Evolutionary conservation across 2,113 vertebrate genomes (phyloP).

Genomic region (Drymodes brunneopygia): DNA sequence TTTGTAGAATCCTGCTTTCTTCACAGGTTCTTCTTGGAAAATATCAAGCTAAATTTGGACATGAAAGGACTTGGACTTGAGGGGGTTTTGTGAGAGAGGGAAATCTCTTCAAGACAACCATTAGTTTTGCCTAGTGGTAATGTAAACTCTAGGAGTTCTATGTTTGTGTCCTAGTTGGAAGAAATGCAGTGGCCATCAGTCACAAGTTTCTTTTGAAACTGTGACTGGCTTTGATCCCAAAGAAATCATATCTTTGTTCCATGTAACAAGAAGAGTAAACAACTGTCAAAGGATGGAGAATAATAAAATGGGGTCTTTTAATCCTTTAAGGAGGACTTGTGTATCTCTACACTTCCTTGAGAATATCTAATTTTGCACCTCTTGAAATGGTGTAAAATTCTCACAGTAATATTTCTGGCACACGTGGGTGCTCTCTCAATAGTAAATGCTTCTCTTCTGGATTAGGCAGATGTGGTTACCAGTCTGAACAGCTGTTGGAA

Average conservation of each 20-base stretch:
- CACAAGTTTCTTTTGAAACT: neutral
- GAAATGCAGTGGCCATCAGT: neutral
- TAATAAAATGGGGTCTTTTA: neutral
- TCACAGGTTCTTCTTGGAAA: neutral
- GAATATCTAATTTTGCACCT: neutral
- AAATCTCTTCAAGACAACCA: neutral
- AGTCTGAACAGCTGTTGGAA: neutral
- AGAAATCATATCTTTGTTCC: neutral
- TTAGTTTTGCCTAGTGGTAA: neutral
- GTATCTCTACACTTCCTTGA: neutral
- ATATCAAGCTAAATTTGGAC: neutral
- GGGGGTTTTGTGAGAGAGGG: neutral
- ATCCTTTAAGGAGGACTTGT: neutral
- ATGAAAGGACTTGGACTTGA: neutral
- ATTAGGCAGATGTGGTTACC: neutral
- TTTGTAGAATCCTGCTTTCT: neutral
- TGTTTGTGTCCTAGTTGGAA: neutral
- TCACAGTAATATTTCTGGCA: neutral
- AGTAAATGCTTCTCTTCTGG: neutral
- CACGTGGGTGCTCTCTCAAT: neutral
- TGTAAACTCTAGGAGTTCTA: neutral
- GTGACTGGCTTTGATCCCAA: neutral
- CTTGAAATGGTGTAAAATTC: neutral
- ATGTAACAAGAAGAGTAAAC: neutral
- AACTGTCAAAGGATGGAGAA: neutral